Percentiles rank a stretch among this genome's conserved stretches.
phyloP scores from a whole-genome alignment of 2,113 vertebrate species.

The Dendropsophus ebraccatus region DNA sequence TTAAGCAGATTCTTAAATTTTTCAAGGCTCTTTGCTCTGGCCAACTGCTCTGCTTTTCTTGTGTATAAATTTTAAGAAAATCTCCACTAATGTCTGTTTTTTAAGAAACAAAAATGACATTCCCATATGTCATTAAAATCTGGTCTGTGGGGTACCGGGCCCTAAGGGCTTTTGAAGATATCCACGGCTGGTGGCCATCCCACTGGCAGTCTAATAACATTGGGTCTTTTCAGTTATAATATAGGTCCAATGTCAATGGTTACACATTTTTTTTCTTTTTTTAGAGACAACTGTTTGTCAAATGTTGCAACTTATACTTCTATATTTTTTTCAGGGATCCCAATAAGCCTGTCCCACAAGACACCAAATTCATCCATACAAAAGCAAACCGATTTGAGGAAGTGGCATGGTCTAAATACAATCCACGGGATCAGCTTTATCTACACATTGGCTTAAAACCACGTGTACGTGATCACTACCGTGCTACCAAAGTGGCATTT shows the following conservation, averaged over 20 bases:
- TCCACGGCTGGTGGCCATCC: background rate
- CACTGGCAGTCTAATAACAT: background rate
- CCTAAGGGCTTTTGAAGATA: background rate
- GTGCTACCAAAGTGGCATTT: slow-evolving; percentile 98
- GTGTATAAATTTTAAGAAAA: background rate
- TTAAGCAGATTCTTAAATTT: too few relatives aligned
- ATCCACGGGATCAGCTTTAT: slow-evolving; percentile 96
- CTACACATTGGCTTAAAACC: slow-evolving; percentile 98
- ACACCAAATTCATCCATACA: slow-evolving; percentile 99
- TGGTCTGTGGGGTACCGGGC: background rate
- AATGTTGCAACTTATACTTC: background rate
- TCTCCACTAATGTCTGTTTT: background rate
- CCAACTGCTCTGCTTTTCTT: background rate
- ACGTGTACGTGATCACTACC: slow-evolving; percentile 95
- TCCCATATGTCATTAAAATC: background rate
- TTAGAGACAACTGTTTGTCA: background rate
- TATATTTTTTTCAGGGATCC: slow-evolving; percentile 83
- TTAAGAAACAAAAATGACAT: background rate
- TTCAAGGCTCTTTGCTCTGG: background rate
- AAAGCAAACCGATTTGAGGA: slow-evolving; percentile 98
- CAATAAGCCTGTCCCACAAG: slow-evolving; percentile 97
- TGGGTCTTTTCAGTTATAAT: background rate
- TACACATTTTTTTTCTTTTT: background rate
- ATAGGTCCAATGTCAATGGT: background rate
- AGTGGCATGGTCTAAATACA: slow-evolving; percentile 99